Evolutionary conservation across 2,797 vertebrate species (phyloP).

Genomic region (Darevskia mixta): DNA sequence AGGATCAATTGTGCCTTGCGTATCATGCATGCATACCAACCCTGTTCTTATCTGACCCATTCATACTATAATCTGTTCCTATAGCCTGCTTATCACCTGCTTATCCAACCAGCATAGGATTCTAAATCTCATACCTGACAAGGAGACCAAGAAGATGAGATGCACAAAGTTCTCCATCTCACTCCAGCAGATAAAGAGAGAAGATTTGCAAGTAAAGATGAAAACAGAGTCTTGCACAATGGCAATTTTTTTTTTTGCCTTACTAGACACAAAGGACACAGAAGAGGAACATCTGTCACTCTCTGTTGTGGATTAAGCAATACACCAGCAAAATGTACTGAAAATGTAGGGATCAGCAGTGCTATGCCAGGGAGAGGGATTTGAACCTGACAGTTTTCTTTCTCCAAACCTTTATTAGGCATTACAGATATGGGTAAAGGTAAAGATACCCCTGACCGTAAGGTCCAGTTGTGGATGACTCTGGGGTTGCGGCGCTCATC

Average conservation of each 20-base stretch:
- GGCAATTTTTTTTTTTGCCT: slow-evolving; percentile 8
- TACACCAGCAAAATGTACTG: not conserved
- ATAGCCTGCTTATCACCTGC: not conserved
- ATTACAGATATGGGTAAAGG: no score
- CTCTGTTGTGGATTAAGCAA: slow-evolving; percentile 63
- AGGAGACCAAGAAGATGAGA: slow-evolving; percentile 50
- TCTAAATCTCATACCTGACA: slow-evolving; percentile 58
- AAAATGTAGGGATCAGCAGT: slow-evolving; percentile 64
- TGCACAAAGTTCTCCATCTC: slow-evolving; percentile 59
- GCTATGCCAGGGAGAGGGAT: not conserved
- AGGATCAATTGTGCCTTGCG: not conserved
- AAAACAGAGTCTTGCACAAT: slow-evolving; percentile 35
- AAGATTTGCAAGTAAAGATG: slow-evolving; percentile 17
- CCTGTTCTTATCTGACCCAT: not conserved
- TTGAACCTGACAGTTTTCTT: not conserved
- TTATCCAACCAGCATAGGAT: not conserved
- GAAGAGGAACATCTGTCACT: slow-evolving; percentile 67
- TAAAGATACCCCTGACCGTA: no score
- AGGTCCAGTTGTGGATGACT: no score
- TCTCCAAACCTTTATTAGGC: no score
- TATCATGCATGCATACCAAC: not conserved
- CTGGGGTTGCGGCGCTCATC: no score
- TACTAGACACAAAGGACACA: slow-evolving; percentile 49
- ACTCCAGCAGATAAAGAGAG: slow-evolving; percentile 12
- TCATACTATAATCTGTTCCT: not conserved